These are phyloP conservation scores for Acarapis woodi DNA, from an alignment of 1,140 invertebrate species.

Conservation along the genomic window DNA sequence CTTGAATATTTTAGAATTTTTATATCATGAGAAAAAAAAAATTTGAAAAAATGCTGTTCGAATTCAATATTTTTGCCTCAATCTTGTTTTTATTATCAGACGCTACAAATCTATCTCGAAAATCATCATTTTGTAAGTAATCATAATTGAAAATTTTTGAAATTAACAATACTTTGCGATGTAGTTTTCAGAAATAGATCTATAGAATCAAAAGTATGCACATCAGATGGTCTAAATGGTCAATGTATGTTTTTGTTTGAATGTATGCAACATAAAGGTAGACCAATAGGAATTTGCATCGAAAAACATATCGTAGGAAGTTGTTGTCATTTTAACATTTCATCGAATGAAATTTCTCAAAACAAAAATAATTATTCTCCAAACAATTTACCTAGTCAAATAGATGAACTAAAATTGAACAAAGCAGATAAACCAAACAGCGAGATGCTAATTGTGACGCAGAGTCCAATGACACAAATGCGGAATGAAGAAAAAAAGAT, in stretches of 20 bases:
- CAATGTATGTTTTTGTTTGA: slow-evolving; percentile 25
- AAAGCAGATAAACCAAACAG: background rate
- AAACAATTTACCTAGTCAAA: background rate
- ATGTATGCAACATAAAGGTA: slow-evolving; percentile 62
- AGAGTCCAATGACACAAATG: background rate
- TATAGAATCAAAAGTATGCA: no score
- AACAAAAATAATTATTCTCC: background rate
- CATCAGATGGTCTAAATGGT: background rate
- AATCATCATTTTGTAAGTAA: no score
- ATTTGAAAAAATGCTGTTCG: no score
- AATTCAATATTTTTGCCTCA: no score
- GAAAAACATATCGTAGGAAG: slow-evolving; percentile 72
- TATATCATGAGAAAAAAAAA: no score
- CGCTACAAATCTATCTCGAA: no score
- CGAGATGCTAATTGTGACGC: background rate
- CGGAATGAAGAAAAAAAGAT: background rate
- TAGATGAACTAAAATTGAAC: background rate
- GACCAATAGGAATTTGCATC: slow-evolving; percentile 61
- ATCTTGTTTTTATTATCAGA: no score
- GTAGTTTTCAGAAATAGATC: no score
- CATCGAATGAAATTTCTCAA: background rate
- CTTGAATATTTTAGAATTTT: no score
- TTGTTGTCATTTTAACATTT: slow-evolving; percentile 28
- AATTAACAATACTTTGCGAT: no score
- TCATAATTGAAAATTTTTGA: no score